Evolutionary conservation across 2,797 vertebrate genomes (phyloP).

Genomic region (Loriculus beryllinus): DNA sequence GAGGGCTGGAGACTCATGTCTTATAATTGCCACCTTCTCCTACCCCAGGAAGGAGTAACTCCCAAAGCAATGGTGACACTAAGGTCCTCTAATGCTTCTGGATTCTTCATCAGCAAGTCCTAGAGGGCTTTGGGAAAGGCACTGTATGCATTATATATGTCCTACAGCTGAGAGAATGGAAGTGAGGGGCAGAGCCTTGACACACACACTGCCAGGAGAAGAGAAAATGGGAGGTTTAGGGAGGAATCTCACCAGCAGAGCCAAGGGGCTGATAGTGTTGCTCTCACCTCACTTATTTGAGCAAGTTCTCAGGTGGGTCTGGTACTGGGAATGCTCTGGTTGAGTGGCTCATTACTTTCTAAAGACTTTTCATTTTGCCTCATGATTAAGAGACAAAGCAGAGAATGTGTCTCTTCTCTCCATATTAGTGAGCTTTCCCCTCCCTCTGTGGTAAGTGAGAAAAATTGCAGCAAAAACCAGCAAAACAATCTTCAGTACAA

Average conservation of each 20-base stretch:
- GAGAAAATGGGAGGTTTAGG: neutral
- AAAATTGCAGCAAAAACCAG: neutral
- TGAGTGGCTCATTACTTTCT: neutral
- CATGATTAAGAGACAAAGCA: neutral
- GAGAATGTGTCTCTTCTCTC: neutral
- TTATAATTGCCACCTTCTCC: neutral
- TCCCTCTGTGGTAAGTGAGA: neutral
- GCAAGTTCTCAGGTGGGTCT: neutral
- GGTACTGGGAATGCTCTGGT: neutral
- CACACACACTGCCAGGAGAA: neutral
- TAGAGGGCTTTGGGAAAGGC: neutral
- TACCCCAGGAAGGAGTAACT: neutral
- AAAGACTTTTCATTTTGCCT: neutral
- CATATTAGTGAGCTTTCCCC: neutral
- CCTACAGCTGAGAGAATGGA: neutral
- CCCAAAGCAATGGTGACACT: neutral
- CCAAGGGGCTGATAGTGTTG: neutral
- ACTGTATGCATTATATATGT: accelerated
- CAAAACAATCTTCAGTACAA: neutral
- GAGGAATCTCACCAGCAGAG: neutral
- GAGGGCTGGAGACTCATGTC: neutral
- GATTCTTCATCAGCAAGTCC: neutral
- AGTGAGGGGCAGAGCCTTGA: neutral
- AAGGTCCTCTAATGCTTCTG: neutral
- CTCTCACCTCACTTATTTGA: neutral